phyloP scores from a whole-genome alignment of 2,797 vertebrate species.

The Hyperoplus lanceolatus region DNA sequence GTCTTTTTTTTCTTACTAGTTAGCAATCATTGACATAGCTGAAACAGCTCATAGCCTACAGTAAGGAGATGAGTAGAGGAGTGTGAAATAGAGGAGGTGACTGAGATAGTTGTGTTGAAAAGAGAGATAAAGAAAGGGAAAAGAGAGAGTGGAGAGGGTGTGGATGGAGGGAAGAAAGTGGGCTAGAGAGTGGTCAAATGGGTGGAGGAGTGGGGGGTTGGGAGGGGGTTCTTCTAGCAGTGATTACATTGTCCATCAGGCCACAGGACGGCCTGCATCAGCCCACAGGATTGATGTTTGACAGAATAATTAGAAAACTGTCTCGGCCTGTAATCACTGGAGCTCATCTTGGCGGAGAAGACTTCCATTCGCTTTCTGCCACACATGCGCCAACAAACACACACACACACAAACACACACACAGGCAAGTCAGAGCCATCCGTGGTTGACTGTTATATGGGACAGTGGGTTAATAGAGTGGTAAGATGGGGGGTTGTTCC shows the following conservation, averaged over 20 bases:
- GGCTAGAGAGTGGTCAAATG: constrained; percentile 48
- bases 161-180: constrained; percentile 41
- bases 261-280: constrained; percentile 88
- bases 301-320: constrained; percentile 99
- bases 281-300: constrained; percentile 95
- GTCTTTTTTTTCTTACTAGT: background rate
- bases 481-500: constrained; percentile 78
- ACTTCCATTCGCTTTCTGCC: constrained; percentile 76
- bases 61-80: constrained; percentile 32
- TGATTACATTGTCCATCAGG: constrained; percentile 98
- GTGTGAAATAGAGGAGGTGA: constrained; percentile 27
- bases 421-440: constrained; percentile 48
- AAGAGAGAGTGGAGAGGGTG: constrained; percentile 44
- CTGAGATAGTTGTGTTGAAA: constrained; percentile 39
- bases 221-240: constrained; percentile 67
- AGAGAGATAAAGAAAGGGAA: constrained; percentile 47
- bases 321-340: constrained; percentile 93
- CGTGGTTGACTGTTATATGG: constrained; percentile 66
- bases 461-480: constrained; percentile 74
- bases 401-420: constrained; percentile 19
- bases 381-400: constrained; percentile 66
- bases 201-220: constrained; percentile 30
- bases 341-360: constrained; percentile 89
- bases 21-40: background rate
- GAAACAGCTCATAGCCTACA: constrained; percentile 1